Evolutionary conservation across 2,888 invertebrate species (phyloP).

Genomic region (Cacoxenus indagator): DNA sequence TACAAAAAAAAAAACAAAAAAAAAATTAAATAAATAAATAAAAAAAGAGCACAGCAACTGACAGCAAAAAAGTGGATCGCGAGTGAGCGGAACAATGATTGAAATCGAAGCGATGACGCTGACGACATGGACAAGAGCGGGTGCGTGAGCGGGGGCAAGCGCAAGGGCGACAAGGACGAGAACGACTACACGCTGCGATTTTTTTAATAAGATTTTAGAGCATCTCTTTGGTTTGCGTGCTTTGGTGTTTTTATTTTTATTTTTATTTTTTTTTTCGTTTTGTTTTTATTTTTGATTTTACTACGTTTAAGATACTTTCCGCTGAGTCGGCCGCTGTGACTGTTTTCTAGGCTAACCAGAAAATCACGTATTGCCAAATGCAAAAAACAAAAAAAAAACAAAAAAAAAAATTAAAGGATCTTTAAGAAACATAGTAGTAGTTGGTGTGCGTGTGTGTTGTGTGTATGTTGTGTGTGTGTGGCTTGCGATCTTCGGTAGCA

Average conservation of each 20-base stretch:
- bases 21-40: neutral
- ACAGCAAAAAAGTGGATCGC: neutral
- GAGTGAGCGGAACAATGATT: no score
- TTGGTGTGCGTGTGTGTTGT: neutral
- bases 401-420: neutral
- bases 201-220: no score
- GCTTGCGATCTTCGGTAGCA: neutral
- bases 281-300: neutral
- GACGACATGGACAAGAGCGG: slow-evolving; percentile 6
- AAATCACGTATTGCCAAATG: slow-evolving; percentile 5
- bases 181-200: neutral
- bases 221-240: no score
- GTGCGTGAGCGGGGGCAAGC: no score
- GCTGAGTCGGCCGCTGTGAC: no score
- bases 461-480: neutral
- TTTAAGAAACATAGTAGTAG: no score
- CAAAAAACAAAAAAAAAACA: neutral
- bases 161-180: neutral
- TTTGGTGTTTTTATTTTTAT: neutral
- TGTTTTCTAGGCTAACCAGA: neutral
- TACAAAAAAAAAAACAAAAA: neutral
- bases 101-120: no score
- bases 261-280: neutral
- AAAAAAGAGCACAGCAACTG: neutral
- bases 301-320: no score